A percentile compares a stretch with the other conserved stretches of the same genome.
These are phyloP conservation scores for Karalla daura DNA, from an alignment of 2,797 vertebrate species.

Conservation along the genomic window DNA sequence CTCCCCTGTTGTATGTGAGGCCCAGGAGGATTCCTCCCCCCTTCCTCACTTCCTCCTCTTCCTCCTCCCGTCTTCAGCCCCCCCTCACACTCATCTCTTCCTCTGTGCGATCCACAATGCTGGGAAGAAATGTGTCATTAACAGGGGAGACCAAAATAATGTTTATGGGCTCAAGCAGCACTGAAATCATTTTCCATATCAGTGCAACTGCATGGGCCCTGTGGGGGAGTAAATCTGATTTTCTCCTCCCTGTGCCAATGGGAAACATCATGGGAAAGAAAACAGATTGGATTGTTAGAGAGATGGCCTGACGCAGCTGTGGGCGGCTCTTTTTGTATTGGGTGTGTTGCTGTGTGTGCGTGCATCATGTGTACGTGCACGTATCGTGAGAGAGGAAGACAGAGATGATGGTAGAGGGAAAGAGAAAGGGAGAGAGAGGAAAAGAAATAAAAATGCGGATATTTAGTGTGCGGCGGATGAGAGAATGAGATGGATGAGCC, in stretches of 20 bases:
- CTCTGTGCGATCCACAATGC: constrained; percentile 78
- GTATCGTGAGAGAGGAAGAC: constrained; percentile 37
- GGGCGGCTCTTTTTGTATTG: constrained; percentile 78
- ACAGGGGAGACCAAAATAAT: constrained; percentile 83
- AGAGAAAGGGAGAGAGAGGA: constrained; percentile 2
- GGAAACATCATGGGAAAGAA: constrained; percentile 87
- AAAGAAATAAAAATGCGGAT: constrained; percentile 47
- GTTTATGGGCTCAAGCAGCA: constrained; percentile 83
- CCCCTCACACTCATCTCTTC: constrained; percentile 66
- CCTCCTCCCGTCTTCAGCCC: constrained; percentile 29
- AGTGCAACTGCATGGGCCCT: constrained; percentile 83
- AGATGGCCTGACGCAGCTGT: constrained; percentile 82
- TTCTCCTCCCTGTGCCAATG: constrained; percentile 83
- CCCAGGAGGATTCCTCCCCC: constrained; percentile 73
- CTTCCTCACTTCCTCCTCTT: constrained; percentile 54
- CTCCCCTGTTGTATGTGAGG: constrained; percentile 66
- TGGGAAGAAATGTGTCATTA: constrained; percentile 86
- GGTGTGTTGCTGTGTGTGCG: constrained; percentile 51
- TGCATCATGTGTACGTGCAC: constrained; percentile 25
- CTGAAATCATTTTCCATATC: constrained; percentile 87
- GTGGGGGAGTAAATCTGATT: constrained; percentile 85
- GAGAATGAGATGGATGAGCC: constrained; percentile 68
- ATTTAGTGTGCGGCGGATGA: constrained; percentile 40
- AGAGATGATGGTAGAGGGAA: constrained; percentile 27
- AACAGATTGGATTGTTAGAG: constrained; percentile 84